Evolutionary conservation across 2,113 vertebrate species (phyloP).

Genomic region (Scytalopus superciliaris): DNA sequence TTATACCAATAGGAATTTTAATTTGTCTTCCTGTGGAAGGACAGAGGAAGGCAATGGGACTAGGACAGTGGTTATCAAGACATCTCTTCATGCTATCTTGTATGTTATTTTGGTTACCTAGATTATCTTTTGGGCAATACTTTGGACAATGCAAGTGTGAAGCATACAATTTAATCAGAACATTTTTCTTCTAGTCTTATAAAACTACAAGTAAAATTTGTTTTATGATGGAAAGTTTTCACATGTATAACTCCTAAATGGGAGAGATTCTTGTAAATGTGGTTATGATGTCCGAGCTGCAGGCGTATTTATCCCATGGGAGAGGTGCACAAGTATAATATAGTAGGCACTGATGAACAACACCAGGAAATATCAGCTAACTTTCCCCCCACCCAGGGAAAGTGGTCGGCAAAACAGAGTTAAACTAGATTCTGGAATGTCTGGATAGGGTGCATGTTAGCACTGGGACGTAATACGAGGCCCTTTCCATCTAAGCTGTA

Average conservation of each 20-base stretch:
- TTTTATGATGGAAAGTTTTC: neutral
- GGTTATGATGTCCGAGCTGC: neutral
- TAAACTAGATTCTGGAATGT: neutral
- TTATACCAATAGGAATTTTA: neutral
- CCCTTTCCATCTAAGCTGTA: neutral
- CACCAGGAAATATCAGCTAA: neutral
- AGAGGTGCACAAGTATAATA: neutral
- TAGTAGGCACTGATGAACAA: neutral
- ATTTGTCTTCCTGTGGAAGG: neutral
- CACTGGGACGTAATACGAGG: too few relatives aligned
- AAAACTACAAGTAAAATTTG: neutral
- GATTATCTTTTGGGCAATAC: too few relatives aligned
- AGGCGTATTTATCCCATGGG: neutral
- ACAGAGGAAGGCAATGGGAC: neutral
- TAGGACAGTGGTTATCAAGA: neutral
- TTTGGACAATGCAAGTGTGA: neutral
- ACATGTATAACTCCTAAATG: neutral
- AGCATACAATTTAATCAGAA: neutral
- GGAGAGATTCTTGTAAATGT: neutral
- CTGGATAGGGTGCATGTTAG: neutral
- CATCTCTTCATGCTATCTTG: neutral
- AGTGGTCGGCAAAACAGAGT: neutral
- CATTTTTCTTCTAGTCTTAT: neutral
- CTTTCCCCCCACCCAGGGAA: neutral
- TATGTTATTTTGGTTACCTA: neutral